A percentile compares a stretch with the other conserved stretches of the same genome.
Evolutionary conservation across 2,113 vertebrate species (phyloP).

Genomic region (Rhinopithecus roxellana): DNA sequence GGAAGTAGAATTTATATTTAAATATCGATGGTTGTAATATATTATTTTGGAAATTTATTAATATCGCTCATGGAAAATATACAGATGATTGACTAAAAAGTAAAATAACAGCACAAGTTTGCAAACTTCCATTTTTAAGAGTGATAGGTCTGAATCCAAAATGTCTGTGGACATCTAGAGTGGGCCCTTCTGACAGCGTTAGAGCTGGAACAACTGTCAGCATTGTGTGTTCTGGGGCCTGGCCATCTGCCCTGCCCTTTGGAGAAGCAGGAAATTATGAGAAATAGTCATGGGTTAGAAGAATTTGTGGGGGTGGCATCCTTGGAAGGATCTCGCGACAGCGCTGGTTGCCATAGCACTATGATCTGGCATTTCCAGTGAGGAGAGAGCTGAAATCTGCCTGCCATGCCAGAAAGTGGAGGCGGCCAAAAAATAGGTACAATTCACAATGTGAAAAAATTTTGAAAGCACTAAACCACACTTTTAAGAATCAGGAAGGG

Average conservation of each 20-base stretch:
- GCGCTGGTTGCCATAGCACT: neutral
- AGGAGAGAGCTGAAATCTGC: constrained; percentile 35
- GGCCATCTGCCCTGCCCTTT: constrained; percentile 27
- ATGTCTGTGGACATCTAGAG: neutral
- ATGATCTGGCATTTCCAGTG: constrained; percentile 57
- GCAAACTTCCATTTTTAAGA: neutral
- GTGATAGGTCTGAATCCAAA: constrained; percentile 17
- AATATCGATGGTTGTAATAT: neutral
- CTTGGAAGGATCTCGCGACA: neutral
- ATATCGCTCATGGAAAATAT: neutral
- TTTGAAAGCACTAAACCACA: constrained; percentile 23
- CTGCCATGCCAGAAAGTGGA: constrained; percentile 47
- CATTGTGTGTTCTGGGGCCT: neutral
- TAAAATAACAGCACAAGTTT: neutral
- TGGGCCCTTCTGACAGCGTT: neutral
- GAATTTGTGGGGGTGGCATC: constrained; percentile 68
- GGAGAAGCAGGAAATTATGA: constrained; percentile 64
- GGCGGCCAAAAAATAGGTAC: constrained; percentile 50
- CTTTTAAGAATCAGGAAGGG: neutral
- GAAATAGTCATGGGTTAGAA: constrained; percentile 62
- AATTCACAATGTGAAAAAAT: constrained; percentile 51
- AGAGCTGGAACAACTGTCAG: neutral
- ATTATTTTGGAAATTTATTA: constrained; percentile 14
- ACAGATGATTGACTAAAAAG: neutral
- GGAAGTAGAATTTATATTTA: neutral